phyloP scores from a whole-genome alignment of 2,888 invertebrate species.

The Camponotus fellah region DNA sequence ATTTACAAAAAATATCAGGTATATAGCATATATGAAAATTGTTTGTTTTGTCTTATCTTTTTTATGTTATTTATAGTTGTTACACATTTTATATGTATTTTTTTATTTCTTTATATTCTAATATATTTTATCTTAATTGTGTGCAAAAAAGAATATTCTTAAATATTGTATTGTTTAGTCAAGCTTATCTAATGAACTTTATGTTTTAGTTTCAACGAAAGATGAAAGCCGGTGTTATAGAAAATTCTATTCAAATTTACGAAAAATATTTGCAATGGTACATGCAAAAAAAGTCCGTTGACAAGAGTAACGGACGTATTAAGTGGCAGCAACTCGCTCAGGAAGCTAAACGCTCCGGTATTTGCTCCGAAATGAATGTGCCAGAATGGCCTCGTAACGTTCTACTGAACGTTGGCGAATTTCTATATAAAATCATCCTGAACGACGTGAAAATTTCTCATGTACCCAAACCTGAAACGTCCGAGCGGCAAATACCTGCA shows the following conservation, averaged over 20 bases:
- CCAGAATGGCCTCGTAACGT: slow-evolving; percentile 90
- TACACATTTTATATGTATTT: not conserved
- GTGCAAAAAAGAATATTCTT: not conserved
- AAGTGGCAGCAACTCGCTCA: slow-evolving; percentile 91
- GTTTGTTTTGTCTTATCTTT: slow-evolving; percentile 8
- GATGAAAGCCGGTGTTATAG: slow-evolving; percentile 89
- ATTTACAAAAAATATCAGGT: slow-evolving; percentile 79
- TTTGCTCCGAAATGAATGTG: slow-evolving; percentile 87
- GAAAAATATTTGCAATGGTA: slow-evolving; percentile 90
- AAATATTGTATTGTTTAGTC: not conserved
- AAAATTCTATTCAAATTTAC: slow-evolving; percentile 89
- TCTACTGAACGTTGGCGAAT: slow-evolving; percentile 91
- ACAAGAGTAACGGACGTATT: slow-evolving; percentile 87
- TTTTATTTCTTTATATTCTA: not conserved
- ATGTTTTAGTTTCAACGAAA: slow-evolving; percentile 88
- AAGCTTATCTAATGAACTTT: not conserved
- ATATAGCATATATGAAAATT: not conserved
- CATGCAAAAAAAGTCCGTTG: slow-evolving; percentile 82
- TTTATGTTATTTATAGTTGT: slow-evolving; percentile 3
- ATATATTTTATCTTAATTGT: not conserved
- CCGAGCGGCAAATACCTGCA: slow-evolving; percentile 88
- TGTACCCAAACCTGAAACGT: slow-evolving; percentile 22
- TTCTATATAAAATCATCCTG: slow-evolving; percentile 95
- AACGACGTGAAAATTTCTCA: slow-evolving; percentile 94
- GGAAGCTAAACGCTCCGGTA: slow-evolving; percentile 77